Evolutionary conservation across 2,888 invertebrate species (phyloP).

Genomic region (Monochamus alternatus): DNA sequence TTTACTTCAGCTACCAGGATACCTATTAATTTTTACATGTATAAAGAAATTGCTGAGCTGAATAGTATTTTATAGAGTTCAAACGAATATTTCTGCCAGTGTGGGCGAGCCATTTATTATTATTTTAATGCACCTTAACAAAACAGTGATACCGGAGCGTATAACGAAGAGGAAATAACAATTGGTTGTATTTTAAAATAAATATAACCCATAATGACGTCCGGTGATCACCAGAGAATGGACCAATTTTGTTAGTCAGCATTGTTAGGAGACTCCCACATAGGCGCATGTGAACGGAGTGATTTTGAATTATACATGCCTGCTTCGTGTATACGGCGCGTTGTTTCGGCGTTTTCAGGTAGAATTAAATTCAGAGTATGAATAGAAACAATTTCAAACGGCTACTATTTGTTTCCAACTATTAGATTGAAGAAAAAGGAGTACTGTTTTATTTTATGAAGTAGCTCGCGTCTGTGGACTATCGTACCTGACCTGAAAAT

Average conservation of each 20-base stretch:
- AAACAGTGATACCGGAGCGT: conserved; percentile 47
- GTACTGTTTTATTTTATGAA: no score
- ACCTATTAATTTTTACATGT: no score
- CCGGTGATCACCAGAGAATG: conserved; percentile 55
- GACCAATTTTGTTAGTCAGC: conserved; percentile 53
- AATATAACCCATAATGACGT: conserved; percentile 52
- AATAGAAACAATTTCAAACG: no score
- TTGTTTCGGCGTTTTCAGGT: background rate
- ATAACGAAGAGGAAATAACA: conserved; percentile 50
- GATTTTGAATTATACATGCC: conserved; percentile 52
- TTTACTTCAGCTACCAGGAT: no score
- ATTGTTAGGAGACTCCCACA: conserved; percentile 56
- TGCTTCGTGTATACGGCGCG: conserved; percentile 27
- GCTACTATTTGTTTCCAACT: no score
- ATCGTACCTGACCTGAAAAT: no score
- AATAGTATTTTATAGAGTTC: background rate
- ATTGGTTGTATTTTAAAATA: conserved; percentile 55
- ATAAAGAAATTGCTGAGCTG: no score
- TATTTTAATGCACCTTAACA: conserved; percentile 49
- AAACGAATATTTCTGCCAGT: background rate
- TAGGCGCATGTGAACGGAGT: conserved; percentile 47
- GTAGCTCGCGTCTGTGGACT: no score
- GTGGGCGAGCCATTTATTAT: conserved; percentile 37
- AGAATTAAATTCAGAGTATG: background rate
- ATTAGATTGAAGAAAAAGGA: no score